phyloP scores from a whole-genome alignment of 2,888 invertebrate genomes.

The Conops quadrifasciatus region DNA sequence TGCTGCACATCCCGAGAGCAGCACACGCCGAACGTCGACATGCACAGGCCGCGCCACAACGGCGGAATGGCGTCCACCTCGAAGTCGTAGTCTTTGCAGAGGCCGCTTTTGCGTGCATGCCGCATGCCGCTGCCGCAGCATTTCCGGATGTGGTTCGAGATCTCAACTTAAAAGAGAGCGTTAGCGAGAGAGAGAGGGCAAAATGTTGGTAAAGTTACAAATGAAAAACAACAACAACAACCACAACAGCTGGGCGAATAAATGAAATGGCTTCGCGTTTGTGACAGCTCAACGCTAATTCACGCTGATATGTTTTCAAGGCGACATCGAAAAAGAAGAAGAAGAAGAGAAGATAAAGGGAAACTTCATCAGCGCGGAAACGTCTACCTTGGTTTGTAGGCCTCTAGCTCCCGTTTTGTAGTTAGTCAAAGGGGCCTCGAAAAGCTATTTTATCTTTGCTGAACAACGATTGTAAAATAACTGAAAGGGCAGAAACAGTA shows the following conservation, averaged over 20 bases:
- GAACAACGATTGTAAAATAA: no score
- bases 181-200: no score
- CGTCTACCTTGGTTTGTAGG: no score
- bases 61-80: constrained; percentile 68
- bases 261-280: neutral
- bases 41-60: constrained; percentile 70
- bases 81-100: constrained; percentile 66
- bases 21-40: constrained; percentile 73
- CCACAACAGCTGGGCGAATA: neutral
- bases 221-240: neutral
- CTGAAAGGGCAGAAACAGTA: no score
- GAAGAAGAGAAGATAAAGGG: no score
- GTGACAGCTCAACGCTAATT: neutral
- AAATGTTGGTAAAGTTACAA: neutral
- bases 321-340: neutral
- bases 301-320: neutral
- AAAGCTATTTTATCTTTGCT: no score
- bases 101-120: constrained; percentile 66
- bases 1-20: constrained; percentile 68
- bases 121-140: constrained; percentile 69
- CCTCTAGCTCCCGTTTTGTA: no score
- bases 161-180: constrained; percentile 46
- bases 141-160: constrained; percentile 56
- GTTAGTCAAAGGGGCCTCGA: no score
- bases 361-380: no score